These are phyloP conservation scores for Carassius gibelio DNA, from an alignment of 2,113 vertebrate species.

Conservation along the genomic window DNA sequence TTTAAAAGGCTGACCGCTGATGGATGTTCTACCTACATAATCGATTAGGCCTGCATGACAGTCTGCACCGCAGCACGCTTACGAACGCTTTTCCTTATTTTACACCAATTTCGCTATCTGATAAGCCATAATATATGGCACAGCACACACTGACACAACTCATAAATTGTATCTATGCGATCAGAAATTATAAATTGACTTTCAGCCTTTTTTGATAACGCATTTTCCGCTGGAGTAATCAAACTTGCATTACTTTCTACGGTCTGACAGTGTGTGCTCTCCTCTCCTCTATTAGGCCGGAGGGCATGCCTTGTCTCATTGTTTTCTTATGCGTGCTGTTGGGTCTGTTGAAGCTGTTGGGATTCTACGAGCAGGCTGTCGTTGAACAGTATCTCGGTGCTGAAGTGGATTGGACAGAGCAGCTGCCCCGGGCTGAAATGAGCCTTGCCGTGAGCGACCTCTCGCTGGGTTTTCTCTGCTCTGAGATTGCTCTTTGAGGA, in stretches of 20 bases:
- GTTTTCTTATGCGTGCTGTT: conserved; percentile 10
- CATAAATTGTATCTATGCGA: conserved; percentile 3
- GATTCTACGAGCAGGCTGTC: neutral
- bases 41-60: neutral
- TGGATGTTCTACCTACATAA: conserved; percentile 11
- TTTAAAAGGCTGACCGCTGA: conserved; percentile 6
- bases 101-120: conserved; percentile 5
- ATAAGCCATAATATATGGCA: conserved; percentile 7
- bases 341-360: neutral
- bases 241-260: neutral
- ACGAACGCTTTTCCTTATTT: conserved; percentile 15
- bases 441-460: conserved; percentile 11
- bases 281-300: neutral
- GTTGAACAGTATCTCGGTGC: neutral
- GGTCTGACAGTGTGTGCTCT: neutral
- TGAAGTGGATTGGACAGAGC: conserved; percentile 2
- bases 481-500: neutral
- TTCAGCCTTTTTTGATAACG: conserved; percentile 2
- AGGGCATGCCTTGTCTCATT: conserved; percentile 18
- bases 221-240: conserved; percentile 30
- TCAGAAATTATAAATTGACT: conserved; percentile 24
- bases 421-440: conserved; percentile 25
- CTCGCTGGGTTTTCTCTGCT: neutral
- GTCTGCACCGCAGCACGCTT: neutral
- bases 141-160: neutral